These are phyloP conservation scores for Lithosia quadra DNA, from an alignment of 2,888 invertebrate species.

Conservation along the genomic window DNA sequence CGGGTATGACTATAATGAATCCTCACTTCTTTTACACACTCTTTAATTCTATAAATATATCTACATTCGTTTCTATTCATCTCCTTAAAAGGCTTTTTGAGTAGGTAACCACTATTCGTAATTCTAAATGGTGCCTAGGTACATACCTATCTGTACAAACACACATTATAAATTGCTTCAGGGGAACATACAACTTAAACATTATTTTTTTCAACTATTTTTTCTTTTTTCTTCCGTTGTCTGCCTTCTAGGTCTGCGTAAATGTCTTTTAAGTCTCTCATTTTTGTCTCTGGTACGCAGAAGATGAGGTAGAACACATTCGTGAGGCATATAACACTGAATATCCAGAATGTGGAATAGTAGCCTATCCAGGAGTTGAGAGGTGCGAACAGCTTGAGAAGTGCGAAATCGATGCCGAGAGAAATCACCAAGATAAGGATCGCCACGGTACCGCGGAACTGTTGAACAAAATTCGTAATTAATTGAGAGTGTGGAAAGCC, in stretches of 20 bases:
- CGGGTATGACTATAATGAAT: background rate
- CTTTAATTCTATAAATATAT: background rate
- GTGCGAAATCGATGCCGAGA: conserved; percentile 93
- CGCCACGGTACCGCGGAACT: conserved; percentile 82
- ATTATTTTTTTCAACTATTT: conserved; percentile 65
- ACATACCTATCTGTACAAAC: background rate
- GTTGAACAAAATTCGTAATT: conserved; percentile 36
- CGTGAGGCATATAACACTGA: conserved; percentile 90
- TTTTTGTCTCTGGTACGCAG: conserved; percentile 97
- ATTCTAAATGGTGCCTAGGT: background rate
- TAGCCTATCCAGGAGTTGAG: conserved; percentile 89
- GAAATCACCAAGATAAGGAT: conserved; percentile 87
- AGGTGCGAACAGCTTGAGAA: conserved; percentile 93
- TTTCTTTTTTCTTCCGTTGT: conserved; percentile 58
- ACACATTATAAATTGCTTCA: background rate
- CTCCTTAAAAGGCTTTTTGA: background rate
- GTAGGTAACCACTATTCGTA: background rate
- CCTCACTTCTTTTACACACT: background rate
- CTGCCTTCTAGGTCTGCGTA: conserved; percentile 91
- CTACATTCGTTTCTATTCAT: background rate
- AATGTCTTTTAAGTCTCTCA: conserved; percentile 96
- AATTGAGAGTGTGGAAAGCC: too few relatives aligned
- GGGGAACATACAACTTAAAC: conserved; percentile 44
- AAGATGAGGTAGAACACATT: conserved; percentile 94
- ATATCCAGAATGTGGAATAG: conserved; percentile 94